These are phyloP conservation scores for Philotrypesis tridentata DNA, from an alignment of 1,140 invertebrate genomes.

Conservation along the genomic window DNA sequence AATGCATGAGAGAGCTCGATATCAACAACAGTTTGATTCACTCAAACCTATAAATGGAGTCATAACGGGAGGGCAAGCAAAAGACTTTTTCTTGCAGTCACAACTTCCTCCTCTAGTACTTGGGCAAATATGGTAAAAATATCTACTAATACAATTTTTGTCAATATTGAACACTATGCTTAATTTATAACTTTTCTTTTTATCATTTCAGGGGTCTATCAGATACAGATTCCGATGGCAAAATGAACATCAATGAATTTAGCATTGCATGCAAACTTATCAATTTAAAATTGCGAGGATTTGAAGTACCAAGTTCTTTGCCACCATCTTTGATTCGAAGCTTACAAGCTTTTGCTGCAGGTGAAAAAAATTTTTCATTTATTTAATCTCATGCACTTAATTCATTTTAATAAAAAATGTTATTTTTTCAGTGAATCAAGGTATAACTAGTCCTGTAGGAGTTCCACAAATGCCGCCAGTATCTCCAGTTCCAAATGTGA, in stretches of 20 bases:
- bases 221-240: conserved; percentile 97
- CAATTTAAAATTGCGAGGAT: conserved; percentile 92
- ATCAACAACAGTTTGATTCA: conserved; percentile 93
- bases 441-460: conserved; percentile 53
- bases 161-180: conserved; percentile 4
- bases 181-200: conserved; percentile 25
- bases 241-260: conserved; percentile 97
- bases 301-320: conserved; percentile 89
- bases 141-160: background rate
- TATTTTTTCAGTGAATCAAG: conserved; percentile 47
- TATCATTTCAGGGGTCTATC: conserved; percentile 84
- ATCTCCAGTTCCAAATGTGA: conserved; percentile 42
- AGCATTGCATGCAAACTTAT: conserved; percentile 98
- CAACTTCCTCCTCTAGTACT: conserved; percentile 90
- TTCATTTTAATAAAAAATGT: background rate
- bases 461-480: conserved; percentile 55
- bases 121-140: conserved; percentile 92
- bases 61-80: conserved; percentile 95
- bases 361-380: conserved; percentile 65
- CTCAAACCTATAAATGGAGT: conserved; percentile 91
- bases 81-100: conserved; percentile 94
- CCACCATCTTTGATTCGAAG: conserved; percentile 85
- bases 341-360: conserved; percentile 72
- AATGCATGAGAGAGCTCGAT: conserved; percentile 88
- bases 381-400: background rate